phyloP scores from a whole-genome alignment of 2,888 invertebrate genomes.

The Entomobrya multifasciata region DNA sequence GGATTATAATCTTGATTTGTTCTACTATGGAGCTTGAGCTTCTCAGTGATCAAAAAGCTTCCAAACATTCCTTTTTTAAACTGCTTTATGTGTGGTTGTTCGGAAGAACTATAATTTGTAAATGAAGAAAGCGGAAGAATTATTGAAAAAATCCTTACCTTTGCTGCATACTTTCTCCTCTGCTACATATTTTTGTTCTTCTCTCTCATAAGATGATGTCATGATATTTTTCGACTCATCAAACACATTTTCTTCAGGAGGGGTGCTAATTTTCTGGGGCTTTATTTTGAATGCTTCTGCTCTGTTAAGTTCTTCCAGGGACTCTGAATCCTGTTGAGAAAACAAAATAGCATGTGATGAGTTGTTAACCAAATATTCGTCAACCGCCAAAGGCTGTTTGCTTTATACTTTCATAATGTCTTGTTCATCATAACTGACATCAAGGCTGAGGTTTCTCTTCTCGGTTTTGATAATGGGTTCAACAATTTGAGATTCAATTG shows the following conservation, averaged over 20 bases:
- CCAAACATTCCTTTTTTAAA: conserved; percentile 62
- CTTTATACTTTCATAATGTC: conserved; percentile 87
- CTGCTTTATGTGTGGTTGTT: conserved; percentile 62
- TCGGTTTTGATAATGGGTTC: conserved; percentile 80
- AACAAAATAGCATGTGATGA: too few species aligned
- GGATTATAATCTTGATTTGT: conserved; percentile 14
- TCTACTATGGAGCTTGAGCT: conserved; percentile 74
- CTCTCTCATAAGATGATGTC: conserved; percentile 79
- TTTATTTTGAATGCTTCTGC: conserved; percentile 77
- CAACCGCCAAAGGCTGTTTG: not conserved
- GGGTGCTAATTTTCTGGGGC: conserved; percentile 70
- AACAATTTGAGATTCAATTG: conserved; percentile 77
- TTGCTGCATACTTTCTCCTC: conserved; percentile 80
- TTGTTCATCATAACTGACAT: conserved; percentile 84
- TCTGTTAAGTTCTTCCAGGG: conserved; percentile 82
- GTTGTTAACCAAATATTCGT: too few species aligned
- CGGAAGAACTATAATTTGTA: conserved; percentile 29
- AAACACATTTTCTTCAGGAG: conserved; percentile 75
- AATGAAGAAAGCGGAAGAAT: conserved; percentile 24
- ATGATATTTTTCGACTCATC: conserved; percentile 76
- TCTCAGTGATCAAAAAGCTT: conserved; percentile 74
- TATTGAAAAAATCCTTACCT: conserved; percentile 66
- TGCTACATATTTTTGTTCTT: conserved; percentile 79
- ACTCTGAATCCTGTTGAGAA: conserved; percentile 82
- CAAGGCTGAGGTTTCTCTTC: conserved; percentile 84